Evolutionary conservation across 2,797 vertebrate species (phyloP).

Genomic region (Naso thynnoides): DNA sequence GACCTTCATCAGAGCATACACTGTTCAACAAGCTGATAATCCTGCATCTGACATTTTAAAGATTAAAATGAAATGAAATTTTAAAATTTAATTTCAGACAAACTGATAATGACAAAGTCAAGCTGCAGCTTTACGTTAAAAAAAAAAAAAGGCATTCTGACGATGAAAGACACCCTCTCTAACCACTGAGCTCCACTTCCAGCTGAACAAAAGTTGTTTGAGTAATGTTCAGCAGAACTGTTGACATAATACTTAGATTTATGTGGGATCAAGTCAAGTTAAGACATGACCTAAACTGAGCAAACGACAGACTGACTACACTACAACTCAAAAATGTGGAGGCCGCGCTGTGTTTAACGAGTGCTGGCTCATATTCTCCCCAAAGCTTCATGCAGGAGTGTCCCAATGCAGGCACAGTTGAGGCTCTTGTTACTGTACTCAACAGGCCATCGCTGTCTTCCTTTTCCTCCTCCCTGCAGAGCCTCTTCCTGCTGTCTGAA

Average conservation of each 20-base stretch:
- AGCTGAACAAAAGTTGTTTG: neutral
- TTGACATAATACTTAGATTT: slow-evolving; percentile 34
- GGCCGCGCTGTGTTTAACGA: slow-evolving; percentile 40
- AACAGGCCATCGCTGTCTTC: slow-evolving; percentile 30
- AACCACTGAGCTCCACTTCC: neutral
- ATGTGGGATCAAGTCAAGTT: slow-evolving; percentile 61
- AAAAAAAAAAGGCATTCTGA: neutral
- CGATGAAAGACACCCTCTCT: neutral
- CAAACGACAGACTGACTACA: slow-evolving; percentile 12
- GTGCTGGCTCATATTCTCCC: slow-evolving; percentile 48
- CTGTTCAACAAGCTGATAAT: no score
- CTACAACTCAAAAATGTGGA: slow-evolving; percentile 8
- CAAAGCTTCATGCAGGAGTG: slow-evolving; percentile 22
- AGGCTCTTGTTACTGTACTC: slow-evolving; percentile 15
- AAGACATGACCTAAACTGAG: slow-evolving; percentile 51
- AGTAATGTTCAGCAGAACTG: slow-evolving; percentile 15
- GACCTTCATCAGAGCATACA: no score
- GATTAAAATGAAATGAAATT: neutral
- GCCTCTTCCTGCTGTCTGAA: slow-evolving; percentile 60
- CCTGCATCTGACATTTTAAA: no score
- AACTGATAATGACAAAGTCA: neutral
- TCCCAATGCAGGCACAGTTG: slow-evolving; percentile 22
- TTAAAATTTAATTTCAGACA: neutral
- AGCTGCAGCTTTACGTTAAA: neutral
- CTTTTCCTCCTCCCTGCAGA: slow-evolving; percentile 8